Evolutionary conservation across 92 coral and sea anemone species (phyloP).

Genomic region (Palythoa grandis): DNA sequence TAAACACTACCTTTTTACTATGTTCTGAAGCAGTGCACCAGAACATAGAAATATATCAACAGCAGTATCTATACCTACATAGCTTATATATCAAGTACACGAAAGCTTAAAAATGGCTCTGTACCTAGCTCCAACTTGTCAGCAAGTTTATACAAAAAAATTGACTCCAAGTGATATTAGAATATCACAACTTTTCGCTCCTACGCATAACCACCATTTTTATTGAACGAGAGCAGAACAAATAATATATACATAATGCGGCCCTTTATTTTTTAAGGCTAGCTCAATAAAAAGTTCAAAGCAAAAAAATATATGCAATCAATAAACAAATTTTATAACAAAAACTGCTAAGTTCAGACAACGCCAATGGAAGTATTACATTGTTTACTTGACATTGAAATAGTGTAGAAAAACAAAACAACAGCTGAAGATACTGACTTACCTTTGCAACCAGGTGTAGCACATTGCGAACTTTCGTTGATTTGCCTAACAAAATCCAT

Average conservation of each 20-base stretch:
- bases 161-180: background rate
- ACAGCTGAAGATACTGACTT: slow-evolving; percentile 10
- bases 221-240: background rate
- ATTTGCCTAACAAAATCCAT: background rate
- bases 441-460: slow-evolving; percentile 4
- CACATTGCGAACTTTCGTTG: slow-evolving; percentile 1
- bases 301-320: background rate
- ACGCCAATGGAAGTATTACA: background rate
- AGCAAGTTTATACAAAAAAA: background rate
- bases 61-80: background rate
- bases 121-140: background rate
- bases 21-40: no score
- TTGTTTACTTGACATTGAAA: slow-evolving; percentile 8
- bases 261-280: background rate
- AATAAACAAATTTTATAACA: background rate
- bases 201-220: slow-evolving; percentile 5
- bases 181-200: slow-evolving; percentile 1
- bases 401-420: background rate
- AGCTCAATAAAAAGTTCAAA: background rate
- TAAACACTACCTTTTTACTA: no score
- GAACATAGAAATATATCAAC: background rate
- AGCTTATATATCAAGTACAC: background rate
- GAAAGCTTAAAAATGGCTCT: background rate
- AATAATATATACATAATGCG: background rate
- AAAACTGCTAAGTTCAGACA: background rate